Evolutionary conservation across 2,113 vertebrate species (phyloP).

Genomic region (Hippocampus guttulatus): DNA sequence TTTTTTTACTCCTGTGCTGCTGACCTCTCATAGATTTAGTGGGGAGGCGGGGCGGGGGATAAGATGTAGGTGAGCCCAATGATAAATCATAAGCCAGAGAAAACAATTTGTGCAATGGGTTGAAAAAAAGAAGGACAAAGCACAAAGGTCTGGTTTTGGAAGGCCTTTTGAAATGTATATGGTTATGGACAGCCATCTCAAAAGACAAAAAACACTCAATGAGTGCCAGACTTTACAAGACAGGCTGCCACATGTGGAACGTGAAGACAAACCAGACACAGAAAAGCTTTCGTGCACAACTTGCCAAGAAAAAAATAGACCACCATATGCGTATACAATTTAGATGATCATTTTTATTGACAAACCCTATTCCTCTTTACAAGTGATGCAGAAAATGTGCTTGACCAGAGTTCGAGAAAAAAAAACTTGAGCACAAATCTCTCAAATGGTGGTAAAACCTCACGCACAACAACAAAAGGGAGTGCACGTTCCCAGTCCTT

Average conservation of each 20-base stretch:
- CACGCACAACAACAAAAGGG: constrained; percentile 48
- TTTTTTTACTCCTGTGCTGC: constrained; percentile 46
- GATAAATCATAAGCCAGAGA: constrained; percentile 50
- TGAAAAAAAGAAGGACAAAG: constrained; percentile 32
- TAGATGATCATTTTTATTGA: constrained; percentile 72
- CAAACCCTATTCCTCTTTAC: constrained; percentile 70
- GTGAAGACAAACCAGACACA: constrained; percentile 24
- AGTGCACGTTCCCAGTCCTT: constrained; percentile 55
- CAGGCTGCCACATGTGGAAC: constrained; percentile 26
- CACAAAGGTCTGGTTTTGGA: constrained; percentile 7
- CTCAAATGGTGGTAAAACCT: constrained; percentile 37
- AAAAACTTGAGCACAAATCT: constrained; percentile 50
- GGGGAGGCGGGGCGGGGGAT: constrained; percentile 12
- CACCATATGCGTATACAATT: constrained; percentile 64
- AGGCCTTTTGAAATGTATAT: constrained; percentile 54
- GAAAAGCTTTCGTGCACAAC: constrained; percentile 38
- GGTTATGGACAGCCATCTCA: constrained; percentile 64
- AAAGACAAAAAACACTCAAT: constrained; percentile 30
- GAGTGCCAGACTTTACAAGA: constrained; percentile 34
- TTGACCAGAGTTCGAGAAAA: constrained; percentile 51
- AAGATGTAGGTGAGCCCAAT: constrained; percentile 48
- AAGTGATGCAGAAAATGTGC: constrained; percentile 63
- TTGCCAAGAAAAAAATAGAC: constrained; percentile 63
- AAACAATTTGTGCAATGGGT: constrained; percentile 61
- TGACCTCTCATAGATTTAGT: constrained; percentile 62